Conservation (phyloP, 2,888 invertebrate genomes). For the Tolmerus cingulatus region DNA sequence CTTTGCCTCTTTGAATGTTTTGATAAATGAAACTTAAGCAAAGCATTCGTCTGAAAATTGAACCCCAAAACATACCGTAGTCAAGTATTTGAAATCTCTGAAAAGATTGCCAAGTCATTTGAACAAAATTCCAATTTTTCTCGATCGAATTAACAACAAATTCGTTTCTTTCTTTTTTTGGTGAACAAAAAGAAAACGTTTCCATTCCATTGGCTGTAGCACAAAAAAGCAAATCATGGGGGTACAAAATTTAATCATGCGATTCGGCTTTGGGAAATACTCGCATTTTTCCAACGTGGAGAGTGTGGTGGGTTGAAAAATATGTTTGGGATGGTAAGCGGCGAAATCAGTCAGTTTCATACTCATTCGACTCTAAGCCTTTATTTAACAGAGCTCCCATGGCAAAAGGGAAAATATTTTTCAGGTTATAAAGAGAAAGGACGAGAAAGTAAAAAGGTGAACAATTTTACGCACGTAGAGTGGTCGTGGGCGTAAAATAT, state of each 20-base stretch:
- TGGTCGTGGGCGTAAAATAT: neutral
- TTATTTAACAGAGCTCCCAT: neutral
- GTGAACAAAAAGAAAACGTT: constrained; percentile 32
- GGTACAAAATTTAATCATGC: constrained; percentile 38
- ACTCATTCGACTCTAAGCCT: constrained; percentile 22
- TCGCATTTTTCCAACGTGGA: neutral
- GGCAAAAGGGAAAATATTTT: neutral
- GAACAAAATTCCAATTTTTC: constrained; percentile 35
- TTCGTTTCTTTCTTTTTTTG: neutral
- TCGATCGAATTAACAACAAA: constrained; percentile 40
- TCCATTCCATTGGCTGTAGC: constrained; percentile 32
- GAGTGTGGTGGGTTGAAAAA: neutral
- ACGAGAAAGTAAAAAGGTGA: neutral
- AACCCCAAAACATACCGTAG: neutral
- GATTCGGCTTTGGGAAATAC: neutral
- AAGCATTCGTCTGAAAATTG: neutral
- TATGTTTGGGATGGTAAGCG: too few species aligned
- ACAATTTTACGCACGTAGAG: neutral
- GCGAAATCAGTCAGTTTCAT: neutral
- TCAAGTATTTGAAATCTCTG: neutral
- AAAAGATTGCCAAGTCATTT: constrained; percentile 35
- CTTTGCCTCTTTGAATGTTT: neutral
- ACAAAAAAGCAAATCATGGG: constrained; percentile 26
- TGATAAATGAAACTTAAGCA: neutral
- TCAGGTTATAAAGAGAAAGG: neutral